Evolutionary conservation across 2,888 invertebrate genomes (phyloP).

Genomic region (Drosophila phalerata): DNA sequence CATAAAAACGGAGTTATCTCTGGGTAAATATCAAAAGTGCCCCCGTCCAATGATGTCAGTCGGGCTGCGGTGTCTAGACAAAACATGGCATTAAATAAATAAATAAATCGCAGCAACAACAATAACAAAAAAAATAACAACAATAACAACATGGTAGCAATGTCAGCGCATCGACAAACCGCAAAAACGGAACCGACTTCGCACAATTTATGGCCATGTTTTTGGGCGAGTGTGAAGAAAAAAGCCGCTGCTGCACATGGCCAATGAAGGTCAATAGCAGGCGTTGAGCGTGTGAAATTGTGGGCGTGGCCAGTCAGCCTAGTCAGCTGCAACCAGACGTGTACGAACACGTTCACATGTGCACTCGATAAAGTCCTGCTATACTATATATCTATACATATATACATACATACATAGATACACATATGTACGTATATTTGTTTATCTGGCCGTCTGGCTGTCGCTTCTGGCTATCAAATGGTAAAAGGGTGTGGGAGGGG

Average conservation of each 20-base stretch:
- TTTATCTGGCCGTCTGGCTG: constrained; percentile 60
- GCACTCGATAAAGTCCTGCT: constrained; percentile 13
- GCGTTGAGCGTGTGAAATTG: constrained; percentile 58
- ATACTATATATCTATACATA: constrained; percentile 3
- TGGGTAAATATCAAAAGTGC: constrained; percentile 63
- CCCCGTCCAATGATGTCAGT: constrained; percentile 49
- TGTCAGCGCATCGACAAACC: constrained; percentile 62
- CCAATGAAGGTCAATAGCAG: constrained; percentile 73
- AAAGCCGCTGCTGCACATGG: constrained; percentile 41
- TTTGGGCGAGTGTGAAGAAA: constrained; percentile 54
- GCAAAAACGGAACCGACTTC: constrained; percentile 63
- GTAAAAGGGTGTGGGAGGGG: no score
- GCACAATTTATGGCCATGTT: constrained; percentile 64
- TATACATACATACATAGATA: constrained; percentile 5
- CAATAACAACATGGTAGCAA: constrained; percentile 36
- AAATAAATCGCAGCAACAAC: constrained; percentile 66
- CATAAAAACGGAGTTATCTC: constrained; percentile 75
- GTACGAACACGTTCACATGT: constrained; percentile 15
- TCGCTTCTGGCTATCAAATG: constrained; percentile 28
- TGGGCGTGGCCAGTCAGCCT: constrained; percentile 57
- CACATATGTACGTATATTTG: constrained; percentile 40
- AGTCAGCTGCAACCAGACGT: constrained; percentile 42
- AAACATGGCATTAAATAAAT: constrained; percentile 80
- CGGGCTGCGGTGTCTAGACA: constrained; percentile 67
- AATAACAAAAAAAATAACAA: constrained; percentile 22